A percentile compares a stretch with the other conserved stretches of the same genome.
Conservation (phyloP, 2,113 vertebrate genomes). For the Labeo catla region DNA sequence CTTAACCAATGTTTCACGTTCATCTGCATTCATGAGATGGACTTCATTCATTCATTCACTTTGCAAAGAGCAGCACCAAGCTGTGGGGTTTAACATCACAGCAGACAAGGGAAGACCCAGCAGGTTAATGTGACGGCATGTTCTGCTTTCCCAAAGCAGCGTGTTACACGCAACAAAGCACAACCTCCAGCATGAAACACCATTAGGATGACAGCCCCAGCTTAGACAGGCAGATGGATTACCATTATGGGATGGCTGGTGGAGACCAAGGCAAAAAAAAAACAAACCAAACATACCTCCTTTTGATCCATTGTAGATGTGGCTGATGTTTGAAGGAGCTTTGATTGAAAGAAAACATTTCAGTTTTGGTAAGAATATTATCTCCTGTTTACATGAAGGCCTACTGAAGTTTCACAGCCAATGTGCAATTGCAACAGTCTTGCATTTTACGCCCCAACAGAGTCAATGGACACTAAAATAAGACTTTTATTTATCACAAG, state of each 20-base stretch:
- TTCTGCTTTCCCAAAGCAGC: slow-evolving; percentile 34
- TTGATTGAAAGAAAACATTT: slow-evolving; percentile 55
- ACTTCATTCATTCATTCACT: slow-evolving; percentile 12
- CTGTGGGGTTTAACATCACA: slow-evolving; percentile 25
- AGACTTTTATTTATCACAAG: no score
- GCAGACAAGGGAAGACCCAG: slow-evolving; percentile 28
- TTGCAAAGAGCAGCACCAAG: slow-evolving; percentile 11
- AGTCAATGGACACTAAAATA: not conserved
- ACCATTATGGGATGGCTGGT: slow-evolving; percentile 20
- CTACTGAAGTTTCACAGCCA: not conserved
- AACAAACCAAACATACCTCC: slow-evolving; percentile 76
- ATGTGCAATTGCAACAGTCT: not conserved
- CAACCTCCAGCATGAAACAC: slow-evolving; percentile 30
- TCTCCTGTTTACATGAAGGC: not conserved
- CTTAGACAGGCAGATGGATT: slow-evolving; percentile 41
- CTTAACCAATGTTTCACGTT: not conserved
- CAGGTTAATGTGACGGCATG: slow-evolving; percentile 35
- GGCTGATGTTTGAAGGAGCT: slow-evolving; percentile 81
- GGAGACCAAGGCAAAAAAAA: slow-evolving; percentile 30
- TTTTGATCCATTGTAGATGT: slow-evolving; percentile 79
- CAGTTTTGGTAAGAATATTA: slow-evolving; percentile 34
- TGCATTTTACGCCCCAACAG: not conserved
- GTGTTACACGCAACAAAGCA: slow-evolving; percentile 25
- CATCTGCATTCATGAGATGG: slow-evolving; percentile 43
- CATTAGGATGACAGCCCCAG: slow-evolving; percentile 26